These are phyloP conservation scores for Eugnorisma glareosa DNA, from an alignment of 2,888 invertebrate species.

Conservation along the genomic window DNA sequence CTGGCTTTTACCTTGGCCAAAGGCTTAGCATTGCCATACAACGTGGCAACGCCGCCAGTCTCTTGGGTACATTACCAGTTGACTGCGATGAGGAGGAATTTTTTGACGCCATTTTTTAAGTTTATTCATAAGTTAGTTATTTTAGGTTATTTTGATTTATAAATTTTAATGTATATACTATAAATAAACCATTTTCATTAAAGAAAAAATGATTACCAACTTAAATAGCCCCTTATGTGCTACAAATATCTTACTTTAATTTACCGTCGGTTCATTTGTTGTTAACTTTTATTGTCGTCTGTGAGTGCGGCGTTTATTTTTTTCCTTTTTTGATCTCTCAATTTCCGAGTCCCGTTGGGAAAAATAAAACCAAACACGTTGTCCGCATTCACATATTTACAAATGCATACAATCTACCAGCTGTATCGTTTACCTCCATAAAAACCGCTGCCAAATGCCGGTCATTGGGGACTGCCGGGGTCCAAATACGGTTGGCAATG, in stretches of 20 bases:
- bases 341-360: background rate
- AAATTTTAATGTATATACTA: too few relatives aligned
- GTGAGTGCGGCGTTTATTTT: background rate
- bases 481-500: slow-evolving; percentile 50
- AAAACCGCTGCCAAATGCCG: slow-evolving; percentile 46
- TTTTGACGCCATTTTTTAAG: too few relatives aligned
- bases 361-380: slow-evolving; percentile 6
- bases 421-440: slow-evolving; percentile 48
- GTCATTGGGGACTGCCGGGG: slow-evolving; percentile 23
- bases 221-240: too few relatives aligned
- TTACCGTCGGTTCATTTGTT: background rate
- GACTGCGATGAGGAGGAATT: too few relatives aligned
- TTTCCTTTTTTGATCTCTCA: background rate
- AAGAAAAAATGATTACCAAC: too few relatives aligned
- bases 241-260: background rate
- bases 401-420: slow-evolving; percentile 33
- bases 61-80: too few relatives aligned
- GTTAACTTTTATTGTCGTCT: background rate
- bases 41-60: too few relatives aligned
- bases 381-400: slow-evolving; percentile 11
- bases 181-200: too few relatives aligned
- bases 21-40: too few relatives aligned
- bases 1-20: too few relatives aligned
- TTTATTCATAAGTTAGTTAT: too few relatives aligned
- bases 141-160: too few relatives aligned